Percentiles rank a stretch among this genome's conserved stretches.
These are phyloP conservation scores for Nezara viridula DNA, from an alignment of 2,888 invertebrate species.

Conservation along the genomic window DNA sequence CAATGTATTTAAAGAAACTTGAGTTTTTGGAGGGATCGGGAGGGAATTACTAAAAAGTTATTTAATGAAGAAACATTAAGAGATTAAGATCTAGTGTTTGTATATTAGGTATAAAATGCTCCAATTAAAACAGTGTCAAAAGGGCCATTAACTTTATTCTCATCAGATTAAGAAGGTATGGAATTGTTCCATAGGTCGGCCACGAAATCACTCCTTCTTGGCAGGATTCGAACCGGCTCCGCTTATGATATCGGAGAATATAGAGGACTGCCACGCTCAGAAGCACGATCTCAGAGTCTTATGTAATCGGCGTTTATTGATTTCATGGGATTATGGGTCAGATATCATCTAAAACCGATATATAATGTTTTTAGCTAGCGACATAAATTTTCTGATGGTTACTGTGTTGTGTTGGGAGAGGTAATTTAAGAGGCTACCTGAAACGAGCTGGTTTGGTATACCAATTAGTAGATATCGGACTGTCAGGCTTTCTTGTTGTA, in stretches of 20 bases:
- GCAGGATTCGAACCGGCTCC: background rate
- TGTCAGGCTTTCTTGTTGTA: background rate
- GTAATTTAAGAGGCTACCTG: background rate
- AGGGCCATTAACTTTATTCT: no score
- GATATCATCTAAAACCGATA: background rate
- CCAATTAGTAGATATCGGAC: constrained; percentile 5
- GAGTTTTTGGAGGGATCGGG: no score
- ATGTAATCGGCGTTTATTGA: background rate
- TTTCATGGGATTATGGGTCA: background rate
- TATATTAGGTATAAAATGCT: no score
- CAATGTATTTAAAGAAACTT: no score
- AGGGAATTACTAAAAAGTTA: no score
- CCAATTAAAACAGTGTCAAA: no score
- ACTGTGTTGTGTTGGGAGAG: background rate
- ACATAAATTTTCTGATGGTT: constrained; percentile 10
- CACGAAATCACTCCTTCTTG: no score
- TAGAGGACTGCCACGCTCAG: background rate
- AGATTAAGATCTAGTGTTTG: no score
- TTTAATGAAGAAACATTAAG: no score
- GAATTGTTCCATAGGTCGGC: no score
- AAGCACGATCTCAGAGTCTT: background rate
- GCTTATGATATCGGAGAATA: background rate
- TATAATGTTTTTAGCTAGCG: background rate
- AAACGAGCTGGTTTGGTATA: background rate
- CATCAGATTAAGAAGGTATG: no score